These are phyloP conservation scores for Melieria picta DNA, from an alignment of 2,888 invertebrate species.

Conservation along the genomic window DNA sequence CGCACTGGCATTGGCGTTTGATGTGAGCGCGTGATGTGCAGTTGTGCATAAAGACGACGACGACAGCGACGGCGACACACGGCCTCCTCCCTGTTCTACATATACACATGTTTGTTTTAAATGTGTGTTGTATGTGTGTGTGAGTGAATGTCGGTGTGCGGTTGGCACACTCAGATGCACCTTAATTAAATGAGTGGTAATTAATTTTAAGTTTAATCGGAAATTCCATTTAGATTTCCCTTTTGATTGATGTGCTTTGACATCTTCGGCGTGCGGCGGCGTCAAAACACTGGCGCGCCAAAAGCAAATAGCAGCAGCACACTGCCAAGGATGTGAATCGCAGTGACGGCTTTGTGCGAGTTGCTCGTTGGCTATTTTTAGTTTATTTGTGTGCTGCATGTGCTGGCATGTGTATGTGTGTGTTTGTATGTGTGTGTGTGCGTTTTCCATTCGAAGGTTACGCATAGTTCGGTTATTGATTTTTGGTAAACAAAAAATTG, in stretches of 20 bases:
- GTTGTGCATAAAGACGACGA: slow-evolving; percentile 17
- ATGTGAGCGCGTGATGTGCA: slow-evolving; percentile 37
- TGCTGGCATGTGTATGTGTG: too few relatives aligned
- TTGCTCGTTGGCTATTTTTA: too few relatives aligned
- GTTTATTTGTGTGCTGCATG: too few relatives aligned
- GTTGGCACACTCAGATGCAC: slow-evolving; percentile 59
- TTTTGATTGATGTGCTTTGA: slow-evolving; percentile 59
- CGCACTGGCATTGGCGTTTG: slow-evolving; percentile 41
- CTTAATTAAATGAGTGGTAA: slow-evolving; percentile 65
- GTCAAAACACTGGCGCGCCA: slow-evolving; percentile 21
- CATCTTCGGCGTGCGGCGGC: slow-evolving; percentile 43
- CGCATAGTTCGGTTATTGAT: too few relatives aligned
- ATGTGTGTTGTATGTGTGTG: background rate
- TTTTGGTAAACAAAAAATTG: too few relatives aligned
- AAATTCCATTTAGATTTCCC: slow-evolving; percentile 63
- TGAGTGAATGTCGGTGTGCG: slow-evolving; percentile 39
- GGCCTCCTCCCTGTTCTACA: background rate
- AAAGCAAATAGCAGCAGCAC: too few relatives aligned
- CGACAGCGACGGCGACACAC: background rate
- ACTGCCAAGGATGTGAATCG: too few relatives aligned
- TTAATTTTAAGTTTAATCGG: slow-evolving; percentile 66
- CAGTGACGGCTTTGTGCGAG: too few relatives aligned
- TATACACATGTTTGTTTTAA: background rate
- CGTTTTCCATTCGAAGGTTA: too few relatives aligned
- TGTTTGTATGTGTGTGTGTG: too few relatives aligned